Base-by-base conservation (phyloP, 2,888 invertebrate genomes). In the Metellina segmentata region DNA sequence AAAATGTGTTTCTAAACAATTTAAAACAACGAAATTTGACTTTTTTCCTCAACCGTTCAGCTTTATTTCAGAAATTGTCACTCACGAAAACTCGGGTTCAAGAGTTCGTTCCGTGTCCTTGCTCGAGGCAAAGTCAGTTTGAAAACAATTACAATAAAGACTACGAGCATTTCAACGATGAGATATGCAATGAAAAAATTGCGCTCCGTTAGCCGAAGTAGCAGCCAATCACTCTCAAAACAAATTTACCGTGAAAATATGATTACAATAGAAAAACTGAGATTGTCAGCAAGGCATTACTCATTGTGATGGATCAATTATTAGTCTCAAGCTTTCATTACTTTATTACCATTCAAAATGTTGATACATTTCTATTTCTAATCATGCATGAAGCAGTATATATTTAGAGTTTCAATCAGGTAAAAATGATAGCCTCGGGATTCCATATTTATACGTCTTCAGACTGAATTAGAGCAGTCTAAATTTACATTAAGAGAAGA, bases 181-280 rank as follows among this genome's bases (percentile, higher is more conserved):
- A 61, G 61, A 16, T 11, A 61, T 61, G 34, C 61, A 61, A 16
- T 11, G 61, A 61, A 61, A 61, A 16, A 61, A 61, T 6, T 5
- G 34, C 34, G 34, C 13, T 61, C 61, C 9, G 9, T 61, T 61
- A 61, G 61, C 61, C 61, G 61, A 61, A 61, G 61, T 61, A 61
- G 61, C 61, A 61, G 9, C 9, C 53, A 61, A 61, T 79, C 8
- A 61, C 34, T 79, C 61, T 53, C 61, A 61, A n/a, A 79, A 49
- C 16, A 79, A 79, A 79, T 79, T 79, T 53, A 61, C 79, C 79
- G 79, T 79, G 61, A 79, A 79, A 16, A 61, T 13, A 34, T 61
- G 61, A 69, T 79, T 79, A 7, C 20, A 8, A 7, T 34, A 61
- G 34, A 79, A 79, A 61, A 78, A 20, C 53, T 61, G 61, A 61